Evolutionary conservation across 2,113 vertebrate species (phyloP), one percentile per base, ranked within the genome.

Genomic region (Rhizomys pruinosus): DNA sequence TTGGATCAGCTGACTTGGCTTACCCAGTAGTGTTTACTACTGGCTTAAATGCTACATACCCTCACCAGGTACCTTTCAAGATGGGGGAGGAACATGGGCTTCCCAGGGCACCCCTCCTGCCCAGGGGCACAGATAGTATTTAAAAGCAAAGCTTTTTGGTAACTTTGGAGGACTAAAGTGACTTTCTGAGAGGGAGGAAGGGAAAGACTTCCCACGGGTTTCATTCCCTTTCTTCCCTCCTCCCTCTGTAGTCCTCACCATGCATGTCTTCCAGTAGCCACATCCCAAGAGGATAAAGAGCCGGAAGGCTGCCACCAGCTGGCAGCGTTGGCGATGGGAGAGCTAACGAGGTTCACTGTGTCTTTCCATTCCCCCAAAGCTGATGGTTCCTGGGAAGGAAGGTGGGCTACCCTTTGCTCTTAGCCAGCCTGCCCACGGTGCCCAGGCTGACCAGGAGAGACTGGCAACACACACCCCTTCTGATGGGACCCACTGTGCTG

Each of bases 1-100:
- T 98, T 97, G 99, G 99, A 98, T 98, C 98, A 84, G 97, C 98
- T 96, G 99, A 99, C 94, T 97, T 98, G 95, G 98, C 98, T 97
- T 99, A 98, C 95, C 98, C 99, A 96, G 97, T 98, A 94, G 98
- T 98, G 96, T 98, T 98, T 97, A 98, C 98, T 98, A 98, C 98
- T 98, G 98, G 98, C 96, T 97, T 98, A 97, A 98, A 98, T 64
- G 97, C 98, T 96, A 97, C 98, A 96, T 98, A 99, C 97, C 98
- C 98, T 96, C 98, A 99, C 97, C 99, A 99, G 99, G 99, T 99
- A 99, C 94, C 96, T 96, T 95, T 94, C 80, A 91, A 96, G 89
- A 39, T 64, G 71, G 47, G 97, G 96, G 73, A 84, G n/a, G 90
- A 96, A 55, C 42, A n/a, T 8, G 57, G 92, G 91, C 61, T 92